phyloP scores from a whole-genome alignment of 2,888 invertebrate species.

The Aporophyla nigra region DNA sequence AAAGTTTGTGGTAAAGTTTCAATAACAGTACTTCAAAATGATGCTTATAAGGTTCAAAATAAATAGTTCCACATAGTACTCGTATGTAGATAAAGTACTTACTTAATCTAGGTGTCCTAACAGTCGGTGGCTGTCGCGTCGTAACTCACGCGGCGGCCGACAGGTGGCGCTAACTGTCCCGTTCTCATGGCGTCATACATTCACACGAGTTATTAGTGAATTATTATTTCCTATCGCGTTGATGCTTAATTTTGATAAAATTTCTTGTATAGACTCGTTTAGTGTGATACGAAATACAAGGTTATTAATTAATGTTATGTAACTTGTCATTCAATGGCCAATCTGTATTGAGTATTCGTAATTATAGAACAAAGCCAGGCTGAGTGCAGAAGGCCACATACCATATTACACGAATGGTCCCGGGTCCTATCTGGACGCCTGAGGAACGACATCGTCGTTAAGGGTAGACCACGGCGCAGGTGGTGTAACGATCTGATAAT shows the following conservation, averaged over 20 bases:
- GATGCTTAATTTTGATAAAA: constrained; percentile 17
- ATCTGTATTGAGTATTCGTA: background rate
- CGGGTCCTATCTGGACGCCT: background rate
- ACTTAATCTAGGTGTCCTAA: constrained; percentile 41
- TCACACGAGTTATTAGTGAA: constrained; percentile 30
- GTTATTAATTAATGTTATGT: background rate
- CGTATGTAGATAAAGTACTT: constrained; percentile 37
- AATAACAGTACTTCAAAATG: background rate
- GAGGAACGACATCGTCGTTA: background rate
- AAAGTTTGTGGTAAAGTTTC: too few relatives aligned
- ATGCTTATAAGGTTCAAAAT: constrained; percentile 8
- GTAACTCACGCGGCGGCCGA: constrained; percentile 49
- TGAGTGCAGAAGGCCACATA: too few relatives aligned
- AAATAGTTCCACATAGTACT: constrained; percentile 19
- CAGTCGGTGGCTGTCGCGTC: constrained; percentile 18
- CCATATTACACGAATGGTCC: too few relatives aligned
- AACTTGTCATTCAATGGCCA: background rate
- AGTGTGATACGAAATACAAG: background rate
- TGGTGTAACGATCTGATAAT: background rate
- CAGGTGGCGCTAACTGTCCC: constrained; percentile 52
- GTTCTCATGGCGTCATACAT: constrained; percentile 42
- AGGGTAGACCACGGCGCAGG: background rate
- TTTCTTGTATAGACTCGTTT: background rate
- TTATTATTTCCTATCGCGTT: constrained; percentile 46
- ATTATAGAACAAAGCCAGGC: background rate